A percentile compares a stretch with the other conserved stretches of the same genome.
phyloP scores from a whole-genome alignment of 2,113 vertebrate species.

The Dascyllus trimaculatus region DNA sequence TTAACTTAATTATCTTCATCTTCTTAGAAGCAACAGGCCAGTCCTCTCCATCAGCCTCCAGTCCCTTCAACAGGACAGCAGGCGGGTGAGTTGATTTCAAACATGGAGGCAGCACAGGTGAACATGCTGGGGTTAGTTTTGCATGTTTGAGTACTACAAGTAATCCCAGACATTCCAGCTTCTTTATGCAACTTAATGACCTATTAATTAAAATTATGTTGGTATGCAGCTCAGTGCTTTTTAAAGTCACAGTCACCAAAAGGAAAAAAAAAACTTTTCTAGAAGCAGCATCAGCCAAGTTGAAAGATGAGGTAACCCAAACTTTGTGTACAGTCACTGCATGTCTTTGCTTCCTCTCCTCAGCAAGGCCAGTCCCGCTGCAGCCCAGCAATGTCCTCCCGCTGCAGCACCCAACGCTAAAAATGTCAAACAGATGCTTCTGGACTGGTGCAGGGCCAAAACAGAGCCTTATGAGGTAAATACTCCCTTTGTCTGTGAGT shows the following conservation, averaged over 20 bases:
- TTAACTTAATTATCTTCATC: constrained; percentile 21
- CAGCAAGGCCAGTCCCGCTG: constrained; percentile 53
- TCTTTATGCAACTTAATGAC: background rate
- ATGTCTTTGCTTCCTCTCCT: constrained; percentile 13
- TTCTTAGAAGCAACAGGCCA: constrained; percentile 83
- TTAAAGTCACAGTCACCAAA: background rate
- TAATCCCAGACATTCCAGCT: background rate
- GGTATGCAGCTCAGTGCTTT: background rate
- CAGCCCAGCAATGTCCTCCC: constrained; percentile 84
- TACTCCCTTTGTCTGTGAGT: constrained; percentile 36
- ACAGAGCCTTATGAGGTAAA: constrained; percentile 96
- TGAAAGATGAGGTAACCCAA: background rate
- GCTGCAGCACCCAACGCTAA: constrained; percentile 90
- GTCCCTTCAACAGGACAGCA: constrained; percentile 84
- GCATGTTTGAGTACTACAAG: background rate
- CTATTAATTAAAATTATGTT: background rate
- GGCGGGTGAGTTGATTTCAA: constrained; percentile 87
- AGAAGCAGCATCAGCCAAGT: background rate
- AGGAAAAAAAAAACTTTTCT: background rate
- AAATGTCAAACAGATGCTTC: constrained; percentile 99
- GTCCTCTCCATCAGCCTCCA: constrained; percentile 75
- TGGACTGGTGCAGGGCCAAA: constrained; percentile 98
- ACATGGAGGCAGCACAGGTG: background rate
- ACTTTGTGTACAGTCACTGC: background rate
- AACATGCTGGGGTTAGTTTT: no score